Evolutionary conservation across 2,797 vertebrate species (phyloP).

Genomic region (Neopelma chrysocephalum): DNA sequence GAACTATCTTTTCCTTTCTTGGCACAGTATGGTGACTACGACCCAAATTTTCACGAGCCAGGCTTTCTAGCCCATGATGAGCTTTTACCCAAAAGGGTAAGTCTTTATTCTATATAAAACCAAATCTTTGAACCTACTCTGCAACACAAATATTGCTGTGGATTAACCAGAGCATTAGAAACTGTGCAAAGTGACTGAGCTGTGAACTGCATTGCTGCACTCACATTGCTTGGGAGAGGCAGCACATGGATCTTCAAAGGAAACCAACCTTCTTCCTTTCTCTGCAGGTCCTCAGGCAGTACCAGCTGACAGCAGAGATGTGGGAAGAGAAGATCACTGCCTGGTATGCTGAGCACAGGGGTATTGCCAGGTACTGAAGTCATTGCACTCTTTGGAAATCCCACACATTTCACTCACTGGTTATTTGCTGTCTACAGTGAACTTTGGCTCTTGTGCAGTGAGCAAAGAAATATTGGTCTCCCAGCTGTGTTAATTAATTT

Average conservation of each 20-base stretch:
- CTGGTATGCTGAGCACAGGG: conserved; percentile 92
- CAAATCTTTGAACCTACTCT: not conserved
- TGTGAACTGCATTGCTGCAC: not conserved
- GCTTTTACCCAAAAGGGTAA: conserved; percentile 89
- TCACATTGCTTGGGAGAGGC: not conserved
- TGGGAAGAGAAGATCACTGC: conserved; percentile 97
- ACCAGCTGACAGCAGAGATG: conserved; percentile 96
- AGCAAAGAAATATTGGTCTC: not conserved
- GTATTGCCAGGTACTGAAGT: conserved; percentile 86
- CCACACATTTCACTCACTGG: not conserved
- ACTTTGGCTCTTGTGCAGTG: not conserved
- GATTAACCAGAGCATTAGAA: not conserved
- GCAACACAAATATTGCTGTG: not conserved
- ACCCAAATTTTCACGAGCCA: conserved; percentile 89
- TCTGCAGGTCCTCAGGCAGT: conserved; percentile 85
- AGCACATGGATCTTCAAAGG: not conserved
- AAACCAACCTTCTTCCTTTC: not conserved
- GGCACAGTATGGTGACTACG: conserved; percentile 89
- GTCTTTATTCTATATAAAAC: conserved; percentile 2
- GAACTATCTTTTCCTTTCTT: not conserved
- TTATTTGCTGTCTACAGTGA: not conserved
- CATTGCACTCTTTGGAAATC: not conserved
- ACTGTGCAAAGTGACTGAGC: not conserved
- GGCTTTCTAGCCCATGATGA: conserved; percentile 92
- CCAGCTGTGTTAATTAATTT: not conserved